Evolutionary conservation across 2,113 vertebrate species (phyloP), one percentile per base, ranked within the genome.

Genomic region (Neolamprologus devosi): DNA sequence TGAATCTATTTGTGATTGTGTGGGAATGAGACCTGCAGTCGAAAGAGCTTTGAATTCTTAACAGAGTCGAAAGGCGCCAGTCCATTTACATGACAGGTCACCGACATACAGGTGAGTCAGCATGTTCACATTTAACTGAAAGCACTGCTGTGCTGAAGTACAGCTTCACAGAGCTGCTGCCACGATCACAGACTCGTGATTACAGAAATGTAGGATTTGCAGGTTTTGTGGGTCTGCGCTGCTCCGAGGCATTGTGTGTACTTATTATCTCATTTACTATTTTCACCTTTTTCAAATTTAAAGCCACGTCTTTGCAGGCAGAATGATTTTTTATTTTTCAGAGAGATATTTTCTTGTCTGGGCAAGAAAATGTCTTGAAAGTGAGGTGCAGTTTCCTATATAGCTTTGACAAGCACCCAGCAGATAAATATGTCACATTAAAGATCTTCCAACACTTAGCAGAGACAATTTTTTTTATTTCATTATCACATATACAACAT

Each of bases 401-500:
- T 47, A 30, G 26, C 45, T 30, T 78, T 78, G 10, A 49, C 26
- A 49, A 78, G 16, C 42, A 78, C 33, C 45, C 26, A 33, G 73
- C 16, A 51, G 23, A 82, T 19, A 83, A 75, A 88, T 23, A 21
- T 40, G 26, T 83, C 17, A 57, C 73, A 85, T 3, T 73, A 85
- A 92, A 91, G 19, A 90, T 85, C 28, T 87, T 78, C 23, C 58
- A 82, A 78, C 70, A 80, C 51, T 87, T 51, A 92, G 91, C 87
- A 89, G 86, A 90, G 81, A 58, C 88, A 13, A 42, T 85, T 80
- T 88, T 26, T 30, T 87, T 84, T 42, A 82, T 86, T 88, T 94
- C 35, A 86, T 87, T 85, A 80, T 90, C 84, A 93, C 94, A 94
- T 89, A 16, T 93, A 95, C 91, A 95, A 91, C 79, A 92, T 91